These are phyloP conservation scores for Haliaeetus leucogaster DNA, from an alignment of 2,113 vertebrate species.

Conservation along the genomic window DNA sequence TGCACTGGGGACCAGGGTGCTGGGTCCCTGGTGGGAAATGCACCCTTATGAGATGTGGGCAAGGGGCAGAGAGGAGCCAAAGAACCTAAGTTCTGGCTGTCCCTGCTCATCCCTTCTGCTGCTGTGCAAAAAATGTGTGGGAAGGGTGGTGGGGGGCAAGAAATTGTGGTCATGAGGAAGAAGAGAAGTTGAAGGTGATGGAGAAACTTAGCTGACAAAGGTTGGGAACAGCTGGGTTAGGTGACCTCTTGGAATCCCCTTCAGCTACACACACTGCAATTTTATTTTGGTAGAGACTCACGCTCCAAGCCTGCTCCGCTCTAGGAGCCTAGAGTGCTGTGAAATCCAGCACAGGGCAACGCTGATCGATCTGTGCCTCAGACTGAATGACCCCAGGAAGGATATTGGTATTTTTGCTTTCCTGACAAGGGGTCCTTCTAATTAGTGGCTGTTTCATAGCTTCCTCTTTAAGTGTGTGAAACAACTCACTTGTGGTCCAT, in stretches of 20 bases:
- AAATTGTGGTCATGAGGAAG: neutral
- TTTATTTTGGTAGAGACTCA: neutral
- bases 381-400: neutral
- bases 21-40: neutral
- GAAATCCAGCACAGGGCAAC: neutral
- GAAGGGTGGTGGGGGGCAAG: fast-evolving
- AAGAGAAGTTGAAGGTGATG: neutral
- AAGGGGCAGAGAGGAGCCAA: neutral
- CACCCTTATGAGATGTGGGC: neutral
- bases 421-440: neutral
- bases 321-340: neutral
- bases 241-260: neutral
- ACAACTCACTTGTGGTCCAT: fast-evolving
- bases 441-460: neutral
- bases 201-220: neutral
- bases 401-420: neutral
- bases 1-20: neutral
- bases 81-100: neutral
- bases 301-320: neutral
- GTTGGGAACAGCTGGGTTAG: neutral
- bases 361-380: neutral
- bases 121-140: neutral
- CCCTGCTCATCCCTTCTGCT: neutral
- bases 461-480: neutral
- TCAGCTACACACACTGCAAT: neutral